A percentile compares a stretch with the other conserved stretches of the same genome.
These are phyloP conservation scores for Diogma glabrata DNA, from an alignment of 2,888 invertebrate genomes.

Conservation along the genomic window DNA sequence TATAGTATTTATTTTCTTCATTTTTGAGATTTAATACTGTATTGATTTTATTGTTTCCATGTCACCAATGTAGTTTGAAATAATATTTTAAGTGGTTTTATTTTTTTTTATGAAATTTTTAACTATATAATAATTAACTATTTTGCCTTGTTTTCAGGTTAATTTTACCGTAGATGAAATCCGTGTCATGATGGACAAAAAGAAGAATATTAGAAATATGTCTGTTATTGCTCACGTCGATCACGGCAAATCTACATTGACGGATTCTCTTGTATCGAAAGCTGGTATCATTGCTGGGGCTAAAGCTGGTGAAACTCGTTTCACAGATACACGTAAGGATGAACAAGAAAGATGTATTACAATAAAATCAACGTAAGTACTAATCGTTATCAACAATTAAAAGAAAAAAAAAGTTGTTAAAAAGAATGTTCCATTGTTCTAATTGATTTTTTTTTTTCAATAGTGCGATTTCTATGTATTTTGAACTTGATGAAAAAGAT, in stretches of 20 bases:
- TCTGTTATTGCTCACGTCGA: conserved; percentile 99
- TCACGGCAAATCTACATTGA: conserved; percentile 99
- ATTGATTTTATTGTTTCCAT: not conserved
- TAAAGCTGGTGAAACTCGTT: conserved; percentile 97
- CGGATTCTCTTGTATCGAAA: conserved; percentile 98
- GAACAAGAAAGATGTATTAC: conserved; percentile 99
- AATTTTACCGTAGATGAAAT: conserved; percentile 99
- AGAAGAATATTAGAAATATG: conserved; percentile 99
- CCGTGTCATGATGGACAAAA: conserved; percentile 99
- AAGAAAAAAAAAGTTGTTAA: no score
- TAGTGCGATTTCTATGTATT: conserved; percentile 99
- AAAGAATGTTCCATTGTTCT: no score
- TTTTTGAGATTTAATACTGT: not conserved
- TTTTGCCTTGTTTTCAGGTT: conserved; percentile 57
- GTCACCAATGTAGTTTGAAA: not conserved
- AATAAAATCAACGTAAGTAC: conserved; percentile 98
- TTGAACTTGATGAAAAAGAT: conserved; percentile 92
- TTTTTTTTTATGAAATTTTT: not conserved
- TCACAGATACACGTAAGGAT: conserved; percentile 99
- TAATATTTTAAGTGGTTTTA: not conserved
- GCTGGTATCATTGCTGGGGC: conserved; percentile 99
- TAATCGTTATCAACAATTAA: no score
- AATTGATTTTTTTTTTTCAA: conserved; percentile 4
- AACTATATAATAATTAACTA: no score
- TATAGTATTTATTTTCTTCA: not conserved